phyloP scores from a whole-genome alignment of 2,888 invertebrate species.

The Allacma fusca region DNA sequence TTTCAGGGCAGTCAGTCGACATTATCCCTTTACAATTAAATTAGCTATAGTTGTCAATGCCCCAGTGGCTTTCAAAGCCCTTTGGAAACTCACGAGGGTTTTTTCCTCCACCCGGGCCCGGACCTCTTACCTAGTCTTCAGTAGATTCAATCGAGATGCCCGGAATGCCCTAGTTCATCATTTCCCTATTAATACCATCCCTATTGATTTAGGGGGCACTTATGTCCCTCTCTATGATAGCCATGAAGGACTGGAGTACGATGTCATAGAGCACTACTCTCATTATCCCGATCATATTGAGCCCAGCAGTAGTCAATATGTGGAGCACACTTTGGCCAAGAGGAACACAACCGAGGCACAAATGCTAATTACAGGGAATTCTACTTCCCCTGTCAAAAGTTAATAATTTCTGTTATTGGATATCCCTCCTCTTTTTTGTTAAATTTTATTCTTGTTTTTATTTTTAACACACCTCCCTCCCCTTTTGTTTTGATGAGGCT shows the following conservation, averaged over 20 bases:
- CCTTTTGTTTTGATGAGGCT: too few species aligned
- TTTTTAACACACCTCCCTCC: too few species aligned
- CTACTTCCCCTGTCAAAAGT: too few species aligned
- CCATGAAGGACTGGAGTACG: too few species aligned
- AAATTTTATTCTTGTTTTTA: too few species aligned
- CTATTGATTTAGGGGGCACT: conserved; percentile 35
- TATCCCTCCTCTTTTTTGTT: too few species aligned
- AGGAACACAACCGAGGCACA: too few species aligned
- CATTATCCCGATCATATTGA: not conserved
- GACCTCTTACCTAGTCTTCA: not conserved
- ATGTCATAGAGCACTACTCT: too few species aligned
- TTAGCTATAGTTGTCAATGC: conserved; percentile 23
- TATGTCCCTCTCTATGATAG: not conserved
- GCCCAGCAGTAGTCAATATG: not conserved
- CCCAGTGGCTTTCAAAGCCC: conserved; percentile 9
- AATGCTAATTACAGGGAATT: too few species aligned
- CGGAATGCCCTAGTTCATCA: not conserved
- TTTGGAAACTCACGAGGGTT: not conserved
- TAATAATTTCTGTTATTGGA: too few species aligned
- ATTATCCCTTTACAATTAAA: conserved; percentile 28
- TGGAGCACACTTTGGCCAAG: too few species aligned
- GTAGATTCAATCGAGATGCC: not conserved
- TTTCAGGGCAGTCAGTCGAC: not conserved
- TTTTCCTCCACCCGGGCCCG: not conserved
- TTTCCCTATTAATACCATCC: conserved; percentile 28